A percentile compares a stretch with the other conserved stretches of the same genome.
Conservation (phyloP, 2,113 vertebrate species). For the Eleginops maclovinus region DNA sequence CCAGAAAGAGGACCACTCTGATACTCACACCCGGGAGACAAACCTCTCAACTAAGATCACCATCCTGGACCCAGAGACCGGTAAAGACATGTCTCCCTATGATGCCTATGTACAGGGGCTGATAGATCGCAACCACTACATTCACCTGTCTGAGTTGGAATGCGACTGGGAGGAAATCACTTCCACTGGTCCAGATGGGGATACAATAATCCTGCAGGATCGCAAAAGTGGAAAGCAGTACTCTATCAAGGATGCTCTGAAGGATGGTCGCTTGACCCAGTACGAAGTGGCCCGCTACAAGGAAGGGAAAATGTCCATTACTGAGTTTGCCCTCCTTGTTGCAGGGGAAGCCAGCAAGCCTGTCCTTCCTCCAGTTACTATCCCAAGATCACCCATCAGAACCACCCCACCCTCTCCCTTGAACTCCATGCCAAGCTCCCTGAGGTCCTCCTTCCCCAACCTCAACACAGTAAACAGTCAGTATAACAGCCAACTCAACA, state of each 20-base stretch:
- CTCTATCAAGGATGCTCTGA: conserved; percentile 90
- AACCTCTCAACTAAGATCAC: conserved; percentile 94
- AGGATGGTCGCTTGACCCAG: conserved; percentile 87
- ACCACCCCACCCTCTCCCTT: conserved; percentile 37
- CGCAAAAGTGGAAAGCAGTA: conserved; percentile 94
- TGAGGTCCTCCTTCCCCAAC: conserved; percentile 60
- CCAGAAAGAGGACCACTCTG: conserved; percentile 86
- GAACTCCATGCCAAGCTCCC: conserved; percentile 59
- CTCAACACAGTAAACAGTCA: conserved; percentile 63
- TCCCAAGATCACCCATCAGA: conserved; percentile 61
- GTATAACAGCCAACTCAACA: conserved; percentile 12
- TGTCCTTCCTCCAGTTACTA: conserved; percentile 20
- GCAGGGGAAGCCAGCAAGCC: conserved; percentile 86
- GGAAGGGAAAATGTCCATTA: conserved; percentile 90
- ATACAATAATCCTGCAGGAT: conserved; percentile 89
- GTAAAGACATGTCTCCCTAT: conserved; percentile 93
- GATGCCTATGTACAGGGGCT: conserved; percentile 92
- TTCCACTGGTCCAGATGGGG: conserved; percentile 87
- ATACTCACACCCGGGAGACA: conserved; percentile 91
- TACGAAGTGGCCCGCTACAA: conserved; percentile 88
- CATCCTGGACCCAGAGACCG: conserved; percentile 94
- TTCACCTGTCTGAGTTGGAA: conserved; percentile 92
- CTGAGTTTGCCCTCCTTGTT: conserved; percentile 94
- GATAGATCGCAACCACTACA: conserved; percentile 92
- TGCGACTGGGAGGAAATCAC: conserved; percentile 97